Percentiles rank a stretch among this genome's conserved stretches.
Evolutionary conservation across 2,797 vertebrate genomes (phyloP).

Genomic region (Falco berigora): DNA sequence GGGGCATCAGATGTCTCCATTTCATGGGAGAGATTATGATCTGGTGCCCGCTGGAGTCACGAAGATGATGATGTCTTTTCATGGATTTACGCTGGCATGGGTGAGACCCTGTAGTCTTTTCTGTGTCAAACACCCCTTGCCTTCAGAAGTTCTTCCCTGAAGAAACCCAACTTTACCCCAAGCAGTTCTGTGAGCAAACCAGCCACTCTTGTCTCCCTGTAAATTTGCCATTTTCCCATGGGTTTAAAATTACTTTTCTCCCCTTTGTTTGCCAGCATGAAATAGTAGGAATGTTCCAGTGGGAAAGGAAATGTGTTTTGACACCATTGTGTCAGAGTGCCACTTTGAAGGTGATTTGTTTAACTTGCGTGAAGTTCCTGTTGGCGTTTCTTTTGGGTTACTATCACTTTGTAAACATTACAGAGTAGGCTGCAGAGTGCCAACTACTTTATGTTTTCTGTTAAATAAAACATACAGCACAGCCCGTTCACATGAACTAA

Average conservation of each 20-base stretch:
- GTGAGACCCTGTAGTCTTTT: neutral
- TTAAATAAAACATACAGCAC: neutral
- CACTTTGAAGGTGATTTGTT: slow-evolving; percentile 44
- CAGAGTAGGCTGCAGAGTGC: neutral
- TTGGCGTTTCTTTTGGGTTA: neutral
- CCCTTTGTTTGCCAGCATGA: neutral
- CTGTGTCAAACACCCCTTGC: neutral
- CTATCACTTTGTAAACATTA: slow-evolving; percentile 45
- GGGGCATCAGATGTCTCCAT: neutral
- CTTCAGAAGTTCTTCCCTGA: neutral
- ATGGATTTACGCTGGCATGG: neutral
- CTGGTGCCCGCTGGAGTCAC: accelerated
- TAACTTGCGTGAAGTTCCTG: slow-evolving; percentile 24
- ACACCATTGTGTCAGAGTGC: slow-evolving; percentile 30
- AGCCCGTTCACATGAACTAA: neutral
- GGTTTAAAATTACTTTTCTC: neutral
- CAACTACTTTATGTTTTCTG: slow-evolving; percentile 1
- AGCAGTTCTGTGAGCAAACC: neutral
- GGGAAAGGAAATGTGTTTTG: slow-evolving; percentile 34
- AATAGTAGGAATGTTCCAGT: slow-evolving; percentile 4
- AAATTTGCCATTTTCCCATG: neutral
- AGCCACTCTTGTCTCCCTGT: neutral
- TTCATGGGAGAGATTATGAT: neutral
- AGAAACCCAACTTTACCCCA: neutral
- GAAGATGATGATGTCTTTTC: neutral